Evolutionary conservation across 1,140 invertebrate genomes (phyloP), one percentile per base, ranked within the genome.

Genomic region (Drosophila nigrodunni): DNA sequence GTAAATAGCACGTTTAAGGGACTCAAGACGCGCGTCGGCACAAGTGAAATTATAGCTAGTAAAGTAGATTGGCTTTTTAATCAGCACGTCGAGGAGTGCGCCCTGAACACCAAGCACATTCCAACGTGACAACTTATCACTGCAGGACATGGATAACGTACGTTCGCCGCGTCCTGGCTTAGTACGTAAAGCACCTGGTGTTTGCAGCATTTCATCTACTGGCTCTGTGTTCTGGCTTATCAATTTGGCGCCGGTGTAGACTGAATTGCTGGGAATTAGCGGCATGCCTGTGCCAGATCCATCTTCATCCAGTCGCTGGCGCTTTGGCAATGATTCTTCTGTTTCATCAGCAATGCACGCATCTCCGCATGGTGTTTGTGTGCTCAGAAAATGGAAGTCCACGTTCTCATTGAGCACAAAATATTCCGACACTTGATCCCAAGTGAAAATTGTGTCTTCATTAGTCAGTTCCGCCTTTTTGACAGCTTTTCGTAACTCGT

Each of bases 51-150:
- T 95, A 57, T 98, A 94, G 35, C 94, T 94, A 50, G 93, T 91
- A 3, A 99, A 93, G 91, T 95, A 95, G 80, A 98, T 94, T 15
- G 95, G 95, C 68, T 94, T 85, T 1, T 91, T 61, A 55, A 98
- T 92, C 18, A 98, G 92, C 44, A 95, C 88, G 74, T 95, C 95
- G 50, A 98, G 90, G 25, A 98, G 92, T 7, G 96, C 94, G 43
- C 98, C 98, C 93, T 97, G 96, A 43, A 97, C 88, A 2, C 98
- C 98, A 46, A 98, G 78, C 69, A 96, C 93, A 91, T 96, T 95
- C 98, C 98, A 99, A 68, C 96, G 95, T 7, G 97, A 95, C 2
- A 99, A 93, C 94, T 99, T 99, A 93, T 99, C 98, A 92, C 97
- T 98, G 92, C 98, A 99, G 1, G 97, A 98, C 72, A 98, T 95